Evolutionary conservation across 2,113 vertebrate species (phyloP).

Genomic region (Proterorhinus semilunaris): DNA sequence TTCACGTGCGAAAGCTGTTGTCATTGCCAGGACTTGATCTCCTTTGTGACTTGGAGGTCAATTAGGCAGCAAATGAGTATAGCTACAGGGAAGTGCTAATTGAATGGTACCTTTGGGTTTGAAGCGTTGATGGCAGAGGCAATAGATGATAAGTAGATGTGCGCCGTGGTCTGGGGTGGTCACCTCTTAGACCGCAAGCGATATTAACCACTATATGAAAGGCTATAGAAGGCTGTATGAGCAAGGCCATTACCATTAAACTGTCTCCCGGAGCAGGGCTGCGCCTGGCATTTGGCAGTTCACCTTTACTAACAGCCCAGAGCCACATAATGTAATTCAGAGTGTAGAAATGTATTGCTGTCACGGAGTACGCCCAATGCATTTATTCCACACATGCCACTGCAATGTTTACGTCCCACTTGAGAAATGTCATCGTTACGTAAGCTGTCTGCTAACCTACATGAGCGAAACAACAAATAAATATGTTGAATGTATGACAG

Average conservation of each 20-base stretch:
- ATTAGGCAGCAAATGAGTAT: conserved; percentile 60
- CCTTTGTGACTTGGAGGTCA: conserved; percentile 54
- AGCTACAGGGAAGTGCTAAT: conserved; percentile 55
- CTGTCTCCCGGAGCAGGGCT: not conserved
- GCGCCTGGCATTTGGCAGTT: conserved; percentile 2
- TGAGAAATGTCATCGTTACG: not conserved
- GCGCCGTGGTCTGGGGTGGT: conserved; percentile 17
- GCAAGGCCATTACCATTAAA: conserved; percentile 6
- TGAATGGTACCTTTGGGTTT: conserved; percentile 51
- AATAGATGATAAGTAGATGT: conserved; percentile 25
- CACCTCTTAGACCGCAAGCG: conserved; percentile 20
- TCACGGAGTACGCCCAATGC: not conserved
- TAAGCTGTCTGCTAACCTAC: conserved; percentile 2
- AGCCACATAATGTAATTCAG: not conserved
- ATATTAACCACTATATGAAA: conserved; percentile 9
- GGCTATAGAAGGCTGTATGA: not conserved
- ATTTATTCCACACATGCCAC: not conserved
- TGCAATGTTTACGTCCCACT: not conserved
- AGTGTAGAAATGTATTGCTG: conserved; percentile 6
- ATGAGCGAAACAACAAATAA: not conserved
- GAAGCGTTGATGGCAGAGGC: conserved; percentile 23
- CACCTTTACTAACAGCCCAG: conserved; percentile 3
- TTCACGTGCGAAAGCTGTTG: conserved; percentile 47
- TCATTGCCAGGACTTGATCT: conserved; percentile 49
- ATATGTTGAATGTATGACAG: not conserved